Percentiles rank a stretch among this genome's conserved stretches.
Conservation (phyloP, 2,797 vertebrate genomes). For the Botia kubotai region DNA sequence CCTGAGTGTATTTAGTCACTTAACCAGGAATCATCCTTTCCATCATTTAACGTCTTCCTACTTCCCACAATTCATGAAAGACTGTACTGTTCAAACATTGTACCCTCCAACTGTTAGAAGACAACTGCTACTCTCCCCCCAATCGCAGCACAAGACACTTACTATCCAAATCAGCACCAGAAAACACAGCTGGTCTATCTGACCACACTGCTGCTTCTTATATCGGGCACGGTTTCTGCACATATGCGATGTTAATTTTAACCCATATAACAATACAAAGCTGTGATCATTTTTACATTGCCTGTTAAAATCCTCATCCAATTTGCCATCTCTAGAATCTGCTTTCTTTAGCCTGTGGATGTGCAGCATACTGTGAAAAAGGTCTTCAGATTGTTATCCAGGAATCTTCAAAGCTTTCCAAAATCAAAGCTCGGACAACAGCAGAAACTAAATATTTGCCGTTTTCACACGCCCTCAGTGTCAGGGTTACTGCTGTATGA, state of each 20-base stretch:
- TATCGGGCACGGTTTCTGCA: neutral
- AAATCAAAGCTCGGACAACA: constrained; percentile 38
- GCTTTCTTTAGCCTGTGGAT: too few species aligned
- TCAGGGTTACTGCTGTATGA: constrained; percentile 43
- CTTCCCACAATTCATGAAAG: neutral
- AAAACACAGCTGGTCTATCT: constrained; percentile 6
- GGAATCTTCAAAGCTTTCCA: constrained; percentile 9
- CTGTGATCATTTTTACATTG: neutral
- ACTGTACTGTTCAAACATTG: neutral
- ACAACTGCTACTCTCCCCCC: constrained; percentile 2
- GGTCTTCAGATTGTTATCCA: neutral
- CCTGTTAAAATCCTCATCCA: neutral
- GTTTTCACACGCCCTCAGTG: constrained; percentile 56
- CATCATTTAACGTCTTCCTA: neutral
- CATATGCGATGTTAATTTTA: neutral
- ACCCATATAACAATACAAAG: neutral
- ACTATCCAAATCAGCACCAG: neutral
- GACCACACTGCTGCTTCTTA: neutral
- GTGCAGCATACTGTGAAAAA: neutral
- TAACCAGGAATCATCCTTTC: neutral
- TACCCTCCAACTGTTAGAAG: constrained; percentile 3
- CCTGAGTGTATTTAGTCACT: neutral
- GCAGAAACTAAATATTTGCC: constrained; percentile 40
- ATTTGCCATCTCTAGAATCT: neutral
- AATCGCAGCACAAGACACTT: neutral